Conservation (phyloP, 1,140 invertebrate genomes). For the Drosophila ananassae region DNA sequence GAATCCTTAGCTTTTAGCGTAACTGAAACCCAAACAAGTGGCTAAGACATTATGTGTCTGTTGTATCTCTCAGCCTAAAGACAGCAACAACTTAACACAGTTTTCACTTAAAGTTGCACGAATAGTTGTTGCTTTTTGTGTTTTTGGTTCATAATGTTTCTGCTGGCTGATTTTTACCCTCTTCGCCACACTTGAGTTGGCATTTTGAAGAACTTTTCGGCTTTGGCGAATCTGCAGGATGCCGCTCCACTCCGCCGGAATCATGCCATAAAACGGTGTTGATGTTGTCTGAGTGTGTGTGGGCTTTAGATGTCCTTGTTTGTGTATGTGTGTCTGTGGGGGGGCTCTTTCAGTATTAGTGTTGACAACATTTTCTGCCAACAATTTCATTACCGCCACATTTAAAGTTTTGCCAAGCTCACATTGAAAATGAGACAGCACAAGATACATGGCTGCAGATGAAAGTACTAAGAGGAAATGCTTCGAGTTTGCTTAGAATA, state of each 20-base stretch:
- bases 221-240: slow-evolving; percentile 69
- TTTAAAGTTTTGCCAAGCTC: slow-evolving; percentile 75
- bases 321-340: neutral
- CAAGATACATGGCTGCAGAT: slow-evolving; percentile 32
- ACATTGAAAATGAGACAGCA: slow-evolving; percentile 52
- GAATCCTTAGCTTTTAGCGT: slow-evolving; percentile 59
- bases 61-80: slow-evolving; percentile 9
- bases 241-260: slow-evolving; percentile 47
- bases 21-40: slow-evolving; percentile 48
- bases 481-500: neutral
- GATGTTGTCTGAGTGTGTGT: slow-evolving; percentile 38
- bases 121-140: slow-evolving; percentile 31
- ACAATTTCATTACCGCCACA: slow-evolving; percentile 79
- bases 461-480: neutral
- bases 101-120: slow-evolving; percentile 40
- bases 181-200: slow-evolving; percentile 52
- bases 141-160: slow-evolving; percentile 3
- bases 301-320: slow-evolving; percentile 2
- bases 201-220: slow-evolving; percentile 66
- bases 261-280: slow-evolving; percentile 67
- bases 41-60: slow-evolving; percentile 12
- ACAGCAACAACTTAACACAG: slow-evolving; percentile 59
- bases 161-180: slow-evolving; percentile 1
- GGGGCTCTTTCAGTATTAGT: slow-evolving; percentile 30
- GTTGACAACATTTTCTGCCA: slow-evolving; percentile 74